These are phyloP conservation scores for Drepana falcataria DNA, from an alignment of 2,888 invertebrate genomes.

Conservation along the genomic window DNA sequence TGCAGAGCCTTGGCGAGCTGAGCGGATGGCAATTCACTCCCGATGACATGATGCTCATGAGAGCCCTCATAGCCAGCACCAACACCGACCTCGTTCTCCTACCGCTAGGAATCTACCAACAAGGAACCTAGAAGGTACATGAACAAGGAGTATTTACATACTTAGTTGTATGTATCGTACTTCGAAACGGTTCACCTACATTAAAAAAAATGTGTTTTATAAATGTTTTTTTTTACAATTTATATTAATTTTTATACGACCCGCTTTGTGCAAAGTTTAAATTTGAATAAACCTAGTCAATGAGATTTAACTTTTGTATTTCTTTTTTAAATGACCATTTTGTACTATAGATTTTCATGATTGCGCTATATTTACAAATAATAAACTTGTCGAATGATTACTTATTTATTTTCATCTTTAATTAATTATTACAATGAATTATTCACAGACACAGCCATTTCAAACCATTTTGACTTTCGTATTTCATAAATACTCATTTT, in stretches of 20 bases:
- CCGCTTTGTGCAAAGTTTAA: constrained; percentile 9
- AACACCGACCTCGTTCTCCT: constrained; percentile 82
- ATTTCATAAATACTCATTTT: too few relatives aligned
- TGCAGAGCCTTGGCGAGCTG: constrained; percentile 82
- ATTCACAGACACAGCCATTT: background rate
- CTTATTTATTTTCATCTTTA: constrained; percentile 13
- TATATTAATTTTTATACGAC: constrained; percentile 6
- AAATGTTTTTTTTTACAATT: background rate
- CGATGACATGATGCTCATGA: constrained; percentile 82
- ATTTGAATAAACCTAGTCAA: constrained; percentile 4
- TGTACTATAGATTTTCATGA: too few relatives aligned
- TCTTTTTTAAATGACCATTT: too few relatives aligned
- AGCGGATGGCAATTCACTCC: constrained; percentile 83
- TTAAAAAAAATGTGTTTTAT: too few relatives aligned
- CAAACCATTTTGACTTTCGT: too few relatives aligned
- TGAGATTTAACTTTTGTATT: background rate
- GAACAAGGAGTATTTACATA: too few relatives aligned
- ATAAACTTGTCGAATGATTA: constrained; percentile 23
- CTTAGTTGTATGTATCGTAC: too few relatives aligned
- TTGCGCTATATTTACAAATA: constrained; percentile 7
- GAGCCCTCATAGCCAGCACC: constrained; percentile 81
- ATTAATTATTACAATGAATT: background rate
- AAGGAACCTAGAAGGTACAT: constrained; percentile 34
- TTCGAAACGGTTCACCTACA: too few relatives aligned
- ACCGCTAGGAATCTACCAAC: constrained; percentile 78